Conservation (phyloP, 2,113 vertebrate genomes). For the Naja naja region DNA sequence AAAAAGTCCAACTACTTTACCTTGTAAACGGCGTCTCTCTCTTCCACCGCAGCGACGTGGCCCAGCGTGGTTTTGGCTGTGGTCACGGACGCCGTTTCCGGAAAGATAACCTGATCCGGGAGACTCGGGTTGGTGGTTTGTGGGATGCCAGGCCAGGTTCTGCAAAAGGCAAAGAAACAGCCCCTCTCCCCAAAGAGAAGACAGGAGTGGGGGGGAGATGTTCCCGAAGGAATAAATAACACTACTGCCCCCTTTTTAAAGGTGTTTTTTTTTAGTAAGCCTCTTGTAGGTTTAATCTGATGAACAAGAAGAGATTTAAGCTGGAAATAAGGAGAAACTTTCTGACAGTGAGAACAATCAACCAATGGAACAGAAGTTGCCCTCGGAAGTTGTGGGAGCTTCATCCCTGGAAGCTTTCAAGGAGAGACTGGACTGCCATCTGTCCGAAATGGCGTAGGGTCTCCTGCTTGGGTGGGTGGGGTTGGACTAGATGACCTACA, state of each 20-base stretch:
- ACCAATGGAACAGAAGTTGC: too few species aligned
- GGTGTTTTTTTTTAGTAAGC: not conserved
- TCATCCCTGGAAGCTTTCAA: fast-evolving
- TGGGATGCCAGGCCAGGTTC: slow-evolving; percentile 80
- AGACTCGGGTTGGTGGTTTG: slow-evolving; percentile 37
- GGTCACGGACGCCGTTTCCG: slow-evolving; percentile 72
- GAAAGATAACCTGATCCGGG: slow-evolving; percentile 52
- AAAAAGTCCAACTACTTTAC: slow-evolving; percentile 50
- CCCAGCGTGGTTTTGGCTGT: slow-evolving; percentile 75
- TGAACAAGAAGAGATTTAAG: too few species aligned
- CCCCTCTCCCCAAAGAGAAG: not conserved
- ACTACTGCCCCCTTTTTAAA: not conserved
- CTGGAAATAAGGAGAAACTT: too few species aligned
- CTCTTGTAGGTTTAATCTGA: not conserved
- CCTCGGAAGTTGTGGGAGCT: too few species aligned
- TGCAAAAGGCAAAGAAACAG: slow-evolving; percentile 41
- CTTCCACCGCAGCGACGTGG: slow-evolving; percentile 69
- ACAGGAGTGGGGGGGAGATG: not conserved
- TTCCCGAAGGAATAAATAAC: not conserved
- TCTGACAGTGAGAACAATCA: too few species aligned
- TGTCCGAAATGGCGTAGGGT: too few species aligned
- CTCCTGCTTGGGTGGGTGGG: too few species aligned
- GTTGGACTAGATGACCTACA: too few species aligned
- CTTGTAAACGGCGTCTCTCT: slow-evolving; percentile 69
- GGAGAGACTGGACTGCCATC: too few species aligned